These are phyloP conservation scores for Ectropis grisescens DNA, from an alignment of 1,140 invertebrate genomes.

Conservation along the genomic window DNA sequence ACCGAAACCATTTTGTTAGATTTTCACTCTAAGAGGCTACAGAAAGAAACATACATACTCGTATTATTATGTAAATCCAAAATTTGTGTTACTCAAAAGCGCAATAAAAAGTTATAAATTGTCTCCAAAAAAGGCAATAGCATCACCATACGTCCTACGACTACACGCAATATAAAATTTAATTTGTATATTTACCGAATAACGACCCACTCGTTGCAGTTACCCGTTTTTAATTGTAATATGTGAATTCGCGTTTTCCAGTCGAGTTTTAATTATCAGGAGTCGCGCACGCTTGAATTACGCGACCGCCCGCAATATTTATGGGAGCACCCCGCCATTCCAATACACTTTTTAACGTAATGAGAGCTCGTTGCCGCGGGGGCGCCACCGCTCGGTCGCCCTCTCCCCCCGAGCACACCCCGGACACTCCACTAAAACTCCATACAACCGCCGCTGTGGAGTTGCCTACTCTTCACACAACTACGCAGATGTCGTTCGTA, in stretches of 20 bases:
- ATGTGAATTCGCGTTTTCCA: conserved; percentile 65
- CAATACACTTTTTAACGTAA: conserved; percentile 68
- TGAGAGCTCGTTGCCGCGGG: conserved; percentile 42
- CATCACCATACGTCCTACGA: too few relatives aligned
- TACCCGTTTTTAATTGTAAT: conserved; percentile 61
- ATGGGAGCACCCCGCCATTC: conserved; percentile 43
- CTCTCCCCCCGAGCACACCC: background rate
- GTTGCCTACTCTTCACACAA: too few relatives aligned
- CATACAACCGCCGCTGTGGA: too few relatives aligned
- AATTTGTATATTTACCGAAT: conserved; percentile 27
- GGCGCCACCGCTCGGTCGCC: conserved; percentile 27
- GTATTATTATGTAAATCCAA: too few relatives aligned
- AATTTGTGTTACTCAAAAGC: too few relatives aligned
- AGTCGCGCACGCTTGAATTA: conserved; percentile 63
- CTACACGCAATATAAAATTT: background rate
- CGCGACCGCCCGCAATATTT: conserved; percentile 61
- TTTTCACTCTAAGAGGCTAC: too few relatives aligned
- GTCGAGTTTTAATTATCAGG: conserved; percentile 70
- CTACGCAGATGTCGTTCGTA: too few relatives aligned
- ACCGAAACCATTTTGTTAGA: too few relatives aligned
- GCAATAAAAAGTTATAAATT: too few relatives aligned
- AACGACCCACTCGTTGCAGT: conserved; percentile 35
- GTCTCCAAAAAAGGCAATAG: too few relatives aligned
- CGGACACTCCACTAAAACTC: too few relatives aligned
- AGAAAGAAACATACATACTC: too few relatives aligned